A percentile compares a stretch with the other conserved stretches of the same genome.
phyloP scores from a whole-genome alignment of 2,113 vertebrate genomes.

The Hypomesus transpacificus region DNA sequence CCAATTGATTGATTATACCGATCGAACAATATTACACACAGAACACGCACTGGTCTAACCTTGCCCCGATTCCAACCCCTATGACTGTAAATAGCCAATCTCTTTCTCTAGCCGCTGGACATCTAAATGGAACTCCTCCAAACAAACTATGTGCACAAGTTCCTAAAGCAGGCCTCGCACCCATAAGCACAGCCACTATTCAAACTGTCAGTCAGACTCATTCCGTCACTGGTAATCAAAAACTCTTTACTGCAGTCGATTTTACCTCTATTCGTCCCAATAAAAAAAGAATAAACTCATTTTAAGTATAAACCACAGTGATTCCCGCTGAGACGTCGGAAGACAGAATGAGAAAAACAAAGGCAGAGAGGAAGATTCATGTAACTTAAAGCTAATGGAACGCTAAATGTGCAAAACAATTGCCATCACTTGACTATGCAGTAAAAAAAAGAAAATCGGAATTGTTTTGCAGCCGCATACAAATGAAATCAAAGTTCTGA shows the following conservation, averaged over 20 bases:
- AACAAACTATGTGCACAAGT: not conserved
- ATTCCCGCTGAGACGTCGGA: not conserved
- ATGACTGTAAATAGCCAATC: not conserved
- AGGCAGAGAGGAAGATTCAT: not conserved
- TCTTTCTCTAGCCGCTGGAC: no score
- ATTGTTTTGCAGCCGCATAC: not conserved
- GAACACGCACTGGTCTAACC: constrained; percentile 10
- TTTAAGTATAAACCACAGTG: not conserved
- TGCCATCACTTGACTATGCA: constrained; percentile 4
- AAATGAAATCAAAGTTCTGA: not conserved
- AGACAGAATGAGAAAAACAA: not conserved
- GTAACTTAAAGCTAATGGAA: not conserved
- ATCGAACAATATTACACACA: constrained; percentile 17
- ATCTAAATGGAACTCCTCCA: not conserved
- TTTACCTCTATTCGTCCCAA: constrained; percentile 17
- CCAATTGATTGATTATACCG: constrained; percentile 11
- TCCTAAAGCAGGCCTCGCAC: no score
- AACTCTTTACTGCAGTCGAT: constrained; percentile 4
- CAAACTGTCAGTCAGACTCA: not conserved
- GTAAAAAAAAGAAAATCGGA: constrained; percentile 9
- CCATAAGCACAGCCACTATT: not conserved
- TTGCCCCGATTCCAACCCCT: not conserved
- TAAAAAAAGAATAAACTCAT: constrained; percentile 23
- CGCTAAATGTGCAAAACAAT: constrained; percentile 13
- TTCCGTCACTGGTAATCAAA: constrained; percentile 21